Base-by-base conservation (phyloP, 2,113 vertebrate genomes). In the Condylura cristata region DNA sequence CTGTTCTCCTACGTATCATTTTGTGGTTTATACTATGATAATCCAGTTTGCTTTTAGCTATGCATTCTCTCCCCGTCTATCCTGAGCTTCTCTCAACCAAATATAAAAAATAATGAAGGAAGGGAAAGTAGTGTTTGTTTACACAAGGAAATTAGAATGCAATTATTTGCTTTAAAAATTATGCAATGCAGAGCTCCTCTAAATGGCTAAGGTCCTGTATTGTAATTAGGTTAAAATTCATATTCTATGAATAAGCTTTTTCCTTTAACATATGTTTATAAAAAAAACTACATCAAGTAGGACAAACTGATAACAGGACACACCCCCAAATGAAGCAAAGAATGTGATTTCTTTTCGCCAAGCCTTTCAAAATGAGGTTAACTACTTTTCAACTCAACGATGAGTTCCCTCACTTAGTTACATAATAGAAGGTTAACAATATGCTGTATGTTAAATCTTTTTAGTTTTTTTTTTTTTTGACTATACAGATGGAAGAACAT, bases 81-180 rank as follows among this genome's bases (percentile, higher is more conserved):
- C 46, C 30, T 53, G 10, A 39, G 34, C 32, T 70, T 76, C 82
- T 39, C 82, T 70, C 56, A 75, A 76, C 60, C 48, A 80, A 87
- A 37, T 14, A 87, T 75, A 93, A 84, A 13, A 70, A 80, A 79
- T 34, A 80, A 79, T 34, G 61, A 88, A 63, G 61, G 80, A 85
- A 34, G 30, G 71, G 63, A 90, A 90, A 91, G 80, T 39, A 12
- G 22, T 91, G 63, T 58, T 89, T 91, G 63, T 58, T 89, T 94
- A 79, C 60, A 80, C 8, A 87, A 87, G 48, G 48, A 79, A 92
- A 89, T 34, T 20, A 83, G 65, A 90, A 89, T 48, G 16, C 7
- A 72, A 89, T 93, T 48, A 86, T 66, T 94, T 83, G 48, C 58
- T 75, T 93, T 53, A 60, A 84, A 94, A 89, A 65, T 24, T 65